Conservation (phyloP, 2,113 vertebrate genomes). For the Pyrgilauda ruficollis region DNA sequence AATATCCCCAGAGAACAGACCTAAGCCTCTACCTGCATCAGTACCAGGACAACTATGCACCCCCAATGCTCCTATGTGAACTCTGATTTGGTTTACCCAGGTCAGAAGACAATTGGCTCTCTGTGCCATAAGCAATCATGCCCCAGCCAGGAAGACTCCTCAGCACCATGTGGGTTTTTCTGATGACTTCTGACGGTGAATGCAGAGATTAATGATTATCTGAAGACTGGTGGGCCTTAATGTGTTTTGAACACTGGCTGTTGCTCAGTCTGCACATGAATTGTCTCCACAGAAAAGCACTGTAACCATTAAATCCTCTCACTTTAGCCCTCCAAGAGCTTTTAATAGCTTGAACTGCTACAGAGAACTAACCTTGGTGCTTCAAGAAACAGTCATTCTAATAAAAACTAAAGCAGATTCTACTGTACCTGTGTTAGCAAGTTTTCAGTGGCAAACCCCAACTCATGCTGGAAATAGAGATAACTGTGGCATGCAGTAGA, state of each 20-base stretch:
- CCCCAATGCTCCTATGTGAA: not conserved
- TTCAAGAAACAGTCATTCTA: not conserved
- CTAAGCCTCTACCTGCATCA: not conserved
- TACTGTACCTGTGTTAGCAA: not conserved
- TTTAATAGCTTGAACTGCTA: not conserved
- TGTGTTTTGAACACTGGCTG: not conserved
- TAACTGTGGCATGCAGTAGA: not conserved
- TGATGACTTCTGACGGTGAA: not conserved
- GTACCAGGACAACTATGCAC: not conserved
- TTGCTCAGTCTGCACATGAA: not conserved
- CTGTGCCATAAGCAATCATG: fast-evolving
- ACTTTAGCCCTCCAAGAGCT: not conserved
- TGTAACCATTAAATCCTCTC: not conserved
- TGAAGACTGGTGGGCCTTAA: not conserved
- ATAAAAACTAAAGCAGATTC: not conserved
- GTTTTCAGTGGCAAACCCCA: not conserved
- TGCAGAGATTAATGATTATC: not conserved
- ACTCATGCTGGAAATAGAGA: not conserved
- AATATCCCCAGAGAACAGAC: not conserved
- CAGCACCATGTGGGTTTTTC: not conserved
- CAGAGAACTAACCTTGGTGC: not conserved
- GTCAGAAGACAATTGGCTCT: not conserved
- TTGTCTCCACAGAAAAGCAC: not conserved
- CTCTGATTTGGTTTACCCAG: not conserved
- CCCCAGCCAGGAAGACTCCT: not conserved